Conservation (phyloP, 2,888 invertebrate genomes). For the Laothoe populi region DNA sequence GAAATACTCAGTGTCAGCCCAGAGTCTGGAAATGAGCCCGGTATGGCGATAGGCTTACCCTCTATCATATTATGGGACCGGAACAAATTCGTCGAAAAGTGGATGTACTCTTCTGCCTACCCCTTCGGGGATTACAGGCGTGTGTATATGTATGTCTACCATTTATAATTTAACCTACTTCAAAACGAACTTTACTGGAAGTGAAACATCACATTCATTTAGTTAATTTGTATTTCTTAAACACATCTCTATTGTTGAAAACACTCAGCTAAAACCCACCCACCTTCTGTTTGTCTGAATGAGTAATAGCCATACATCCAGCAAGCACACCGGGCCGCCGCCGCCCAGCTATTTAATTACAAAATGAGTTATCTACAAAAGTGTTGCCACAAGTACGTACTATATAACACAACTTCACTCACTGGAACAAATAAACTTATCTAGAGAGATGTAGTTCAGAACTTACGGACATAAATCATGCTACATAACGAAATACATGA, state of each 20-base stretch:
- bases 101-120: too few relatives aligned
- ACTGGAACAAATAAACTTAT: slow-evolving; percentile 23
- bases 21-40: too few relatives aligned
- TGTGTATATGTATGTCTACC: too few relatives aligned
- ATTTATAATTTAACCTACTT: too few relatives aligned
- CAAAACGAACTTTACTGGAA: neutral
- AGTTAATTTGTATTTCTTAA: slow-evolving; percentile 9
- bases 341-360: slow-evolving; percentile 11
- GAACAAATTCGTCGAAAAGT: too few relatives aligned
- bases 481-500: slow-evolving; percentile 15
- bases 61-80: too few relatives aligned
- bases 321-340: neutral
- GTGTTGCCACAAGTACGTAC: neutral
- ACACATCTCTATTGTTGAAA: neutral
- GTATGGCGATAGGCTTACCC: too few relatives aligned
- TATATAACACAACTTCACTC: neutral
- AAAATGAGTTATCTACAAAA: slow-evolving; percentile 14
- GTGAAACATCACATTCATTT: slow-evolving; percentile 8
- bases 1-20: too few relatives aligned
- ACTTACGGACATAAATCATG: slow-evolving; percentile 3
- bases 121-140: too few relatives aligned
- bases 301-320: neutral
- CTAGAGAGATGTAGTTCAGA: slow-evolving; percentile 15
- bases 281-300: neutral
- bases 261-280: neutral